These are phyloP conservation scores for Phataginus tetradactyla DNA, from an alignment of 2,797 vertebrate species.

Conservation along the genomic window DNA sequence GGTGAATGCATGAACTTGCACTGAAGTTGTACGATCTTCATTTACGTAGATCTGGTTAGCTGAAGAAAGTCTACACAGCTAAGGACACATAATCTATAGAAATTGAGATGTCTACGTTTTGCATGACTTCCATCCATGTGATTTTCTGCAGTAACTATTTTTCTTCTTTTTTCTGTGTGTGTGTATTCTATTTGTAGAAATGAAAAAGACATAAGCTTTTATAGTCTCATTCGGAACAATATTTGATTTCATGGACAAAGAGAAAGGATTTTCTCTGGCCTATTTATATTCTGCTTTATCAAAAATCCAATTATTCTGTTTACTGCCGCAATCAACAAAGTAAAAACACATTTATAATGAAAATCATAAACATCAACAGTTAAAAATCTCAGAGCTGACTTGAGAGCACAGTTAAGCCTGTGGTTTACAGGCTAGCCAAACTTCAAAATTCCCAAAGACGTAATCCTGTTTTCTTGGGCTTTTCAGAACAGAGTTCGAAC, in stretches of 20 bases:
- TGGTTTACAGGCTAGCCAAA: neutral
- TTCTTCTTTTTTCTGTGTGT: neutral
- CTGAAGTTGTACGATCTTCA: neutral
- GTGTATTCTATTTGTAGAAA: neutral
- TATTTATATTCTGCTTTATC: neutral
- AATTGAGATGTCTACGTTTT: neutral
- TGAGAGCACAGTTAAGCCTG: neutral
- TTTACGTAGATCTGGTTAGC: neutral
- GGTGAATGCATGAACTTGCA: neutral
- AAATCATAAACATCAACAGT: neutral
- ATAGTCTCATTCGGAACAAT: neutral
- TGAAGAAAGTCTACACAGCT: neutral
- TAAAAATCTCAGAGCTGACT: neutral
- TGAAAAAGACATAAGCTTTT: neutral
- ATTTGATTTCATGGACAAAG: neutral
- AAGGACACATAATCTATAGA: neutral
- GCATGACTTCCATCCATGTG: neutral
- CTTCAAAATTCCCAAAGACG: neutral
- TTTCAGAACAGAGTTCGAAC: conserved; percentile 20
- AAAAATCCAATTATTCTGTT: conserved; percentile 8
- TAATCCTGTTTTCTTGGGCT: neutral
- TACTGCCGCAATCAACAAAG: conserved; percentile 22
- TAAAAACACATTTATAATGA: conserved; percentile 20
- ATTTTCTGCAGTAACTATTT: conserved; percentile 4
- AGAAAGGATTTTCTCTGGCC: conserved; percentile 5